Conservation (phyloP, 1,140 invertebrate genomes). For the Cepaea nemoralis region DNA sequence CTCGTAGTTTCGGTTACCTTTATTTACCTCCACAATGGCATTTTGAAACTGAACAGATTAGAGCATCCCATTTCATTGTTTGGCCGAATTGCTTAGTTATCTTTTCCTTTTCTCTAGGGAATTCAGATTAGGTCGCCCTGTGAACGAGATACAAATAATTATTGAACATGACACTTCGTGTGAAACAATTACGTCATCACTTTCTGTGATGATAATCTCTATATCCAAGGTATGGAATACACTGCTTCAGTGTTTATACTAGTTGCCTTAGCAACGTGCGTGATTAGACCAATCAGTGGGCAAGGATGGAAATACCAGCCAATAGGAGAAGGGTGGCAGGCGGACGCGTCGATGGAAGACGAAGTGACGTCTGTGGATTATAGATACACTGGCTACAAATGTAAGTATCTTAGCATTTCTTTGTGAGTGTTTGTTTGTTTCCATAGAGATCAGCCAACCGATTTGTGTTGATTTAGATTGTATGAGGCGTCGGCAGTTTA, state of each 20-base stretch:
- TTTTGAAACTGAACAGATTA: not conserved
- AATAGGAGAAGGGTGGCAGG: conserved; percentile 37
- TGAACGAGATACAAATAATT: not conserved
- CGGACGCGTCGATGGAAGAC: not conserved
- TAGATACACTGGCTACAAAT: conserved; percentile 20
- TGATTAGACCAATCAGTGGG: not conserved
- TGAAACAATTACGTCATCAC: not conserved
- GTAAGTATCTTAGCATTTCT: conserved; percentile 27
- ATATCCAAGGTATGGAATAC: not conserved
- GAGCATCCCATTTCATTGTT: too few relatives aligned
- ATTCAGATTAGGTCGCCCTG: not conserved
- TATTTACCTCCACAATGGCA: not conserved
- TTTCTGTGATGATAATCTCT: conserved; percentile 5
- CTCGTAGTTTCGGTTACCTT: not conserved
- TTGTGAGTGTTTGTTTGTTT: too few relatives aligned
- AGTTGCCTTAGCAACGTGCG: conserved; percentile 26
- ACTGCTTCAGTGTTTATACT: not conserved
- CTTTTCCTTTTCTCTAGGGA: not conserved
- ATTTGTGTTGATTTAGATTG: too few relatives aligned
- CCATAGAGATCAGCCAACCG: too few relatives aligned
- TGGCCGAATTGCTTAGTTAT: not conserved
- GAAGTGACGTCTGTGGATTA: conserved; percentile 17
- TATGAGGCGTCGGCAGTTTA: too few relatives aligned
- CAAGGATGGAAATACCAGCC: conserved; percentile 34
- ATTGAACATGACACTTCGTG: not conserved